These are phyloP conservation scores for Spodoptera frugiperda DNA, from an alignment of 1,140 invertebrate species.

Conservation along the genomic window DNA sequence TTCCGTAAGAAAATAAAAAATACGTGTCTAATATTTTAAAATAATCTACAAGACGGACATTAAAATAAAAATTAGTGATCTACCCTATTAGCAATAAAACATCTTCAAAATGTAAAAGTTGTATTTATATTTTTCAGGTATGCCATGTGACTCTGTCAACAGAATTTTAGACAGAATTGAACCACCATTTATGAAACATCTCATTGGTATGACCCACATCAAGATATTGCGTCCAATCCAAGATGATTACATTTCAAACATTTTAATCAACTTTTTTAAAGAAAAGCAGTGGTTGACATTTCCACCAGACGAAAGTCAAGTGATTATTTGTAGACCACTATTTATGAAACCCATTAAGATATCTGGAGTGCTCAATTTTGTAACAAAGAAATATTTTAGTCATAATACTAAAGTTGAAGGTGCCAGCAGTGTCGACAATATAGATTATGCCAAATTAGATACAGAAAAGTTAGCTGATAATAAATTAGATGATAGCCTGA, in stretches of 20 bases:
- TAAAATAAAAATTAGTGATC: too few relatives aligned
- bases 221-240: slow-evolving; percentile 55
- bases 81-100: too few relatives aligned
- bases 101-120: neutral
- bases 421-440: slow-evolving; percentile 25
- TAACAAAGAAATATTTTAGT: slow-evolving; percentile 55
- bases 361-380: slow-evolving; percentile 52
- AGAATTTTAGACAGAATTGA: slow-evolving; percentile 70
- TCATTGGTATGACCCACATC: slow-evolving; percentile 61
- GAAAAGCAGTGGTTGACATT: slow-evolving; percentile 60
- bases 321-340: slow-evolving; percentile 47
- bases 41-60: too few relatives aligned
- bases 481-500: slow-evolving; percentile 45
- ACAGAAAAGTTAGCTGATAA: slow-evolving; percentile 7
- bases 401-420: neutral
- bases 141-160: slow-evolving; percentile 63
- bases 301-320: slow-evolving; percentile 45
- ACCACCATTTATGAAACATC: slow-evolving; percentile 68
- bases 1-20: too few relatives aligned
- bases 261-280: slow-evolving; percentile 66
- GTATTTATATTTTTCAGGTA: slow-evolving; percentile 59
- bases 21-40: too few relatives aligned
- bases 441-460: slow-evolving; percentile 55
- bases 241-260: slow-evolving; percentile 62
- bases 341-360: slow-evolving; percentile 56